phyloP scores from a whole-genome alignment of 2,797 vertebrate species.

The Pogoniulus pusillus region DNA sequence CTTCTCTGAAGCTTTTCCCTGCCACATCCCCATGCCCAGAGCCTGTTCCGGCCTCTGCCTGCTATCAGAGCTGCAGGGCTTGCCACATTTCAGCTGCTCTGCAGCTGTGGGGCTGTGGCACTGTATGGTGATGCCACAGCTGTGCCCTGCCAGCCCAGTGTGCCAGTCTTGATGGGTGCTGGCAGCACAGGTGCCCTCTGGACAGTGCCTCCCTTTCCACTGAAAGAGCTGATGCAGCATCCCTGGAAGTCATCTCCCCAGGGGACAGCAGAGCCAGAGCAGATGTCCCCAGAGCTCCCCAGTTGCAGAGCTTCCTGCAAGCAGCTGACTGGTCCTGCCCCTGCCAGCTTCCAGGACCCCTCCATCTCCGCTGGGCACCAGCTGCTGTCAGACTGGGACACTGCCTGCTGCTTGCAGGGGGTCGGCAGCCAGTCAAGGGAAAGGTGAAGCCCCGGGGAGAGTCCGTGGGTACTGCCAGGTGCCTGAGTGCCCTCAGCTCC shows the following conservation, averaged over 20 bases:
- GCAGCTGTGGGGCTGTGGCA: background rate
- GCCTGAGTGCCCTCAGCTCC: background rate
- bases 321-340: background rate
- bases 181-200: background rate
- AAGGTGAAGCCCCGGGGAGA: background rate
- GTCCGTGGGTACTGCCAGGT: rapidly evolving
- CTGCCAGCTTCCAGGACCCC: background rate
- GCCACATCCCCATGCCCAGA: background rate
- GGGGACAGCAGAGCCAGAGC: background rate
- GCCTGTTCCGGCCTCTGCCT: background rate
- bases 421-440: background rate
- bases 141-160: rapidly evolving
- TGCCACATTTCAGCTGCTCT: background rate
- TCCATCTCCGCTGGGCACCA: rapidly evolving
- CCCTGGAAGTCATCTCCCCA: background rate
- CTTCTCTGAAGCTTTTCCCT: background rate
- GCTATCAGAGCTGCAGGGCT: background rate
- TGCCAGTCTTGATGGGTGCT: background rate
- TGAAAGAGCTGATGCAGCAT: background rate
- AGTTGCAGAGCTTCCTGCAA: background rate
- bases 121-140: background rate
- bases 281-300: background rate
- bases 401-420: background rate
- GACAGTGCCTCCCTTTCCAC: background rate
- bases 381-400: background rate